Base-by-base conservation (phyloP, 2,113 vertebrate species). In the Euleptes europaea region DNA sequence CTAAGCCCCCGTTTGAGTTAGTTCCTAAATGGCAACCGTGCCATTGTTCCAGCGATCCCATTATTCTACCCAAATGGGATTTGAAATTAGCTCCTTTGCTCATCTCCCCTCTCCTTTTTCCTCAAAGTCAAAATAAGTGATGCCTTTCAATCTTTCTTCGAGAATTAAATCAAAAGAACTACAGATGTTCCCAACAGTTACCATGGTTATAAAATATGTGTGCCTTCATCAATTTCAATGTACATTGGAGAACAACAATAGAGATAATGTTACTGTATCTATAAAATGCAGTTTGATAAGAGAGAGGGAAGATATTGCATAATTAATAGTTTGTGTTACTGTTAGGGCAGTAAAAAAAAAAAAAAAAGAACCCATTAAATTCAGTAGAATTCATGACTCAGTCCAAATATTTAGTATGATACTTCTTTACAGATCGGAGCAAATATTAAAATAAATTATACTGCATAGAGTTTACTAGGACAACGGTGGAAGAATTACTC, bases 111-210 rank as follows among this genome's bases (percentile, higher is more conserved):
- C 60, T 93, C 85, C 60, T 89, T 89, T 83, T 7, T 44, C 76
- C 77, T 81, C 17, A 88, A 78, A 94, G 91, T 83, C 80, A 90
- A 88, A 93, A 83, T 91, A 92, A 90, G 85, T 92, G 84, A 90
- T 0, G 1, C 89, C 87, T 92, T 92, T 93, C 93, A 90, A 70
- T 93, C 88, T 90, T 94, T 47, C 4, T 67, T 19, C 3, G 90
- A 79, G 90, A 93, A 90, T 84, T 84, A 91, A 88, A 88, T 33
- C 78, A 51, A 70, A 72, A 65, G 69, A 74, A 38, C 70, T 93
- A 91, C 94, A 93, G 82, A 95, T 84, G 65, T 89, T 92, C 85
- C 89, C 94, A 86, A 94, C 89, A 92, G 89, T 94, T 93, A 86
- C 84, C 42, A 93, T 82, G 78, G 83, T 86, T 95, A 85, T 95